Evolutionary conservation across 2,113 vertebrate species (phyloP), one percentile per base, ranked within the genome.

Genomic region (Corythornis madagascariensis): DNA sequence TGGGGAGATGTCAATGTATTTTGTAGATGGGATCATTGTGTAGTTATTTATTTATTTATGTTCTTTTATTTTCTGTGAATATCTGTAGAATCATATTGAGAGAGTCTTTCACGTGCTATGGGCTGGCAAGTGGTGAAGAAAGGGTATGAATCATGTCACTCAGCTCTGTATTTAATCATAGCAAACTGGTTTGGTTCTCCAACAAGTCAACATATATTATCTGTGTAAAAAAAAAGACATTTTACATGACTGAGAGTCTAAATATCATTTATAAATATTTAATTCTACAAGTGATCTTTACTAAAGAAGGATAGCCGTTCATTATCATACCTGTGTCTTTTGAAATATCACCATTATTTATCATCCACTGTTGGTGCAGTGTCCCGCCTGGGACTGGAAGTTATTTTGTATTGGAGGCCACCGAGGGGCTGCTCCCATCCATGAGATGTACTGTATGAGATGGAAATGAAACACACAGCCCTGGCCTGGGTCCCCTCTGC

Each of bases 191-290:
- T 95, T 97, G 95, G 78, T 96, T 97, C 97, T 97, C 91, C 95
- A 96, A 53, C 92, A 91, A 96, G 95, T 96, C 96, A 96, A 97
- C 93, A 95, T 97, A 97, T 95, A 97, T 97, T 97, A 97, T 95
- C 95, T 94, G 83, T 83, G 76, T 96, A 92, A 95, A 96, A 97
- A 94, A 94, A 97, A 94, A 94, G 92, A 95, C 82, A 88, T 94
- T 96, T 96, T 96, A 94, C 83, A 93, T 63, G 86, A 79, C 83
- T 92, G 56, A 82, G 90, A 95, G 91, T 96, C 95, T 96, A 97
- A 97, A 97, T 96, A 97, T 95, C 95, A 97, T 96, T 97, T 97
- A 97, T 97, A 97, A 97, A 97, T 97, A 96, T 96, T 97, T 97
- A 97, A 97, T 97, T 90, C 89, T 92, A 96, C 94, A 95, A 95